These are phyloP conservation scores for Prinia subflava DNA, from an alignment of 2,113 vertebrate genomes.

Conservation along the genomic window DNA sequence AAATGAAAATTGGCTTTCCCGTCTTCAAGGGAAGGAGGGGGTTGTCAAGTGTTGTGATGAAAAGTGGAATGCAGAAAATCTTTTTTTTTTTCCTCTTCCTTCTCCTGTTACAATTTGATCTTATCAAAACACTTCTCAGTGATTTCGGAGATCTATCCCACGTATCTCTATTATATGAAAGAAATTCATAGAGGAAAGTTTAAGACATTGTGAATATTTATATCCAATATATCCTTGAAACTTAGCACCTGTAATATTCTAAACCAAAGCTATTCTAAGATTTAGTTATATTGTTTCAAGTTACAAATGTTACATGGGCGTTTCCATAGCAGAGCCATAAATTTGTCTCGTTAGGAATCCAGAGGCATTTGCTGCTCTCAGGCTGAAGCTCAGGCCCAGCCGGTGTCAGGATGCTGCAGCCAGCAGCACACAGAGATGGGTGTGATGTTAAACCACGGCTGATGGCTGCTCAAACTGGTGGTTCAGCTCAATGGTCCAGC, in stretches of 20 bases:
- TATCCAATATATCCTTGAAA: not conserved
- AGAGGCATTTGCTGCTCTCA: not conserved
- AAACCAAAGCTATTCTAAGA: not conserved
- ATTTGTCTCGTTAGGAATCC: not conserved
- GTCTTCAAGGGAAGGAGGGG: not conserved
- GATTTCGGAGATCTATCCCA: not conserved
- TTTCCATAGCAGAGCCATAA: not conserved
- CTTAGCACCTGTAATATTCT: not conserved
- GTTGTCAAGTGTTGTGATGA: not conserved
- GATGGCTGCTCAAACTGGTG: not conserved
- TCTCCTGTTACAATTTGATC: not conserved
- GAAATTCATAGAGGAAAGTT: not conserved
- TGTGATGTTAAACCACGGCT: not conserved
- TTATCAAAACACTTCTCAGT: not conserved
- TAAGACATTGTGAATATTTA: not conserved
- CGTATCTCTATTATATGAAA: not conserved
- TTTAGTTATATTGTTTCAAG: not conserved
- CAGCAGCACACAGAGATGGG: not conserved
- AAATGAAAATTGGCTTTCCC: slow-evolving; percentile 56
- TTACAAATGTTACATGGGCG: not conserved
- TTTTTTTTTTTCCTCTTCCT: not conserved
- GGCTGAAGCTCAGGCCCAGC: not conserved
- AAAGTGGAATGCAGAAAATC: not conserved
- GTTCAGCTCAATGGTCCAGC: not conserved
- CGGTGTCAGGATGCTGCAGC: not conserved